Base-by-base conservation (phyloP, 1,140 invertebrate genomes). In the Hestina assimilis region DNA sequence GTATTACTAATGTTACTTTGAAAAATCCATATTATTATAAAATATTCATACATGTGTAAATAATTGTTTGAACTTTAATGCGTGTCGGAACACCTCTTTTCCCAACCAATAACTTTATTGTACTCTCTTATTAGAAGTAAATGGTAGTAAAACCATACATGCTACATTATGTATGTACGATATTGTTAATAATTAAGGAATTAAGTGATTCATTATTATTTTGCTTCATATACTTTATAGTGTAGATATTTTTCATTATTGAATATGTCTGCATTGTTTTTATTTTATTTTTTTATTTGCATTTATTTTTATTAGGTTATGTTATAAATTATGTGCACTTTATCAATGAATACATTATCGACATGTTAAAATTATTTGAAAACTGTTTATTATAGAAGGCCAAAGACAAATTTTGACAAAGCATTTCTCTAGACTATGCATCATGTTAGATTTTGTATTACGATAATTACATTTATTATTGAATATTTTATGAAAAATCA, bases 401-500 rank as follows among this genome's bases (percentile, higher is more conserved):
- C 33, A 38, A 38, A 38, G 33, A 38, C 17, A 38, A 9, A 5
- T 19, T 38, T 38, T 38, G 15, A 38, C 9, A 14, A 33, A 38
- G 19, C n/a, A 17, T 38, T 17, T 38, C 1, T 8, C 7, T 19
- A 17, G 14, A 17, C 3, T 19, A 38, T 19, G 15, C 15, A 17
- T n/a, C n/a, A n/a, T n/a, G n/a, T 14, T 19, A 12, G 4, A 11
- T 15, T 38, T 19, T 20, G 8, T 38, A 38, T 14, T 11, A 38
- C 2, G 5, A 9, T 14, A 17, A n/a, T n/a, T n/a, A 17, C 33
- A 38, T 14, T 38, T 38, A 38, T 5, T 19, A 38, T 38, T 28
- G 15, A 40, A 42, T 42, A 29, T 19, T 52, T 21, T 29, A 42
- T 42, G 2, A 11, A 29, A 3, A 41, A 40, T 61, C 59, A 59